Percentiles rank a stretch among this genome's conserved stretches.
phyloP scores from a whole-genome alignment of 2,797 vertebrate species.

The Neosalanx taihuensis region DNA sequence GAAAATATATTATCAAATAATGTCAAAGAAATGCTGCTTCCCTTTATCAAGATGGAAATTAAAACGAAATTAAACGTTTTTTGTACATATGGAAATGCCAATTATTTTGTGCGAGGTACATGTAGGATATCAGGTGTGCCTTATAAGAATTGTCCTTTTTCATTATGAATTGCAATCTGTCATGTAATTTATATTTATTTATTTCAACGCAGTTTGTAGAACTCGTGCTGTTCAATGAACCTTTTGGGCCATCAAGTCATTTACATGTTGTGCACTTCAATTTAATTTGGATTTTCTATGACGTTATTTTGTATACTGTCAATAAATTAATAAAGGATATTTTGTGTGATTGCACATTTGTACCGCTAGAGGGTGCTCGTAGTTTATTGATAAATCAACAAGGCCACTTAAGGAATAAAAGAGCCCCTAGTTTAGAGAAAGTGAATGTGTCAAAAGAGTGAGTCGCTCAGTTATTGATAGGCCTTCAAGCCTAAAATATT shows the following conservation, averaged over 20 bases:
- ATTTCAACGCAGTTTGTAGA: conserved; percentile 69
- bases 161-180: conserved; percentile 52
- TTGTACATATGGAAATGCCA: conserved; percentile 65
- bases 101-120: conserved; percentile 63
- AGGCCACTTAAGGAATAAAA: background rate
- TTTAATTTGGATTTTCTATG: conserved; percentile 63
- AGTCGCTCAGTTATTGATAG: too few species aligned
- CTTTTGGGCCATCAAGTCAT: conserved; percentile 57
- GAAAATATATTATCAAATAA: conserved; percentile 50
- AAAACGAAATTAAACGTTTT: conserved; percentile 64
- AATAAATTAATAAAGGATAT: conserved; percentile 48
- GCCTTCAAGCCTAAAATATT: too few species aligned
- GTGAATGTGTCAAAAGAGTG: background rate
- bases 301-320: conserved; percentile 71
- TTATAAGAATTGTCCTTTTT: conserved; percentile 71
- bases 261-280: conserved; percentile 75
- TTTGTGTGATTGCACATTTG: background rate
- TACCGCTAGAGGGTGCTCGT: conserved; percentile 37
- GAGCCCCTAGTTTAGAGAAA: background rate
- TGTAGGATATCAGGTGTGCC: conserved; percentile 69
- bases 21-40: conserved; percentile 59
- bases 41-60: conserved; percentile 55
- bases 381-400: background rate
- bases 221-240: conserved; percentile 69
- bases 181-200: conserved; percentile 82